These are phyloP conservation scores for Cotesia vestalis DNA, from an alignment of 1,140 invertebrate genomes.

Conservation along the genomic window DNA sequence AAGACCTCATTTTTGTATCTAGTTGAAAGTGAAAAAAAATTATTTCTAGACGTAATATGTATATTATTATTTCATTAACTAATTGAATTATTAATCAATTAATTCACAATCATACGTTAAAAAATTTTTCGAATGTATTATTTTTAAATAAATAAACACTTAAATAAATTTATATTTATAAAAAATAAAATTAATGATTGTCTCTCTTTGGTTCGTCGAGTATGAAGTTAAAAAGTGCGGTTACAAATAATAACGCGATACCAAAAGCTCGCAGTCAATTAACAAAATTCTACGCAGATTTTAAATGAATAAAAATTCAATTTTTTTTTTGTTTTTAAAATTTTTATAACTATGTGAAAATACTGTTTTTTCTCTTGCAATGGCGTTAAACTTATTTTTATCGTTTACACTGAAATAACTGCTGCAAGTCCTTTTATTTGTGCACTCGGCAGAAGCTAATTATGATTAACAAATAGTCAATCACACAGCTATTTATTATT, in stretches of 20 bases:
- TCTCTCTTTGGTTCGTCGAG: conserved; percentile 18
- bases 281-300: neutral
- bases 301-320: neutral
- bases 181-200: conserved; percentile 7
- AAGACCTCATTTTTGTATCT: too few relatives aligned
- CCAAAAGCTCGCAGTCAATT: conserved; percentile 9
- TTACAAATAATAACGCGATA: conserved; percentile 11
- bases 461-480: neutral
- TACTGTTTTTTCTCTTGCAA: conserved; percentile 45
- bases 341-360: conserved; percentile 44
- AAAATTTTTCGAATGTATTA: neutral
- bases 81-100: too few relatives aligned
- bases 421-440: conserved; percentile 21
- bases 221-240: neutral
- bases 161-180: neutral
- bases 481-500: neutral
- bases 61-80: too few relatives aligned
- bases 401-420: conserved; percentile 17
- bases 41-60: too few relatives aligned
- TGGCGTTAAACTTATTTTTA: conserved; percentile 12
- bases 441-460: conserved; percentile 27
- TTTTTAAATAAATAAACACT: neutral
- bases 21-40: too few relatives aligned
- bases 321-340: conserved; percentile 2
- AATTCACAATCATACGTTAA: too few relatives aligned